Percentiles rank a stretch among this genome's conserved stretches.
Evolutionary conservation across 2,888 invertebrate genomes (phyloP).

Genomic region (Dryadula phaetusa): DNA sequence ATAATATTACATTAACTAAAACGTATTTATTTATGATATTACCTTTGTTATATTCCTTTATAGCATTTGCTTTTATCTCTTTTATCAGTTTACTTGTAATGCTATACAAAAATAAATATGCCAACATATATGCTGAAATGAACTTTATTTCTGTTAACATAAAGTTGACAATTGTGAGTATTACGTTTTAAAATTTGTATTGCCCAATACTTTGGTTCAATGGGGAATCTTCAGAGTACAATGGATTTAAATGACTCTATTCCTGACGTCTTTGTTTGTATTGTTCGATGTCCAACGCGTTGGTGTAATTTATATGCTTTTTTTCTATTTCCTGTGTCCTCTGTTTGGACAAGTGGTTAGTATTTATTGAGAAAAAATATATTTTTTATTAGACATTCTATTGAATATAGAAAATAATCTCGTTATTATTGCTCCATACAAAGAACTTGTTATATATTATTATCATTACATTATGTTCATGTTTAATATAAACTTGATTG

Average conservation of each 20-base stretch:
- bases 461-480: not conserved
- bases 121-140: constrained; percentile 36
- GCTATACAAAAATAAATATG: constrained; percentile 48
- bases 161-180: constrained; percentile 29
- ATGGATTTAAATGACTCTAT: constrained; percentile 81
- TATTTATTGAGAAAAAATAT: constrained; percentile 30
- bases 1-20: constrained; percentile 28
- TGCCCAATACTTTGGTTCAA: constrained; percentile 57
- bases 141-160: constrained; percentile 47
- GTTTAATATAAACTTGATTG: too few relatives aligned
- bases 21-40: constrained; percentile 63
- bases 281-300: constrained; percentile 63
- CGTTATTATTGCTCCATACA: not conserved
- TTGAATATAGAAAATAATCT: not conserved
- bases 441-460: not conserved
- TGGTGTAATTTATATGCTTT: constrained; percentile 69
- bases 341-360: constrained; percentile 74
- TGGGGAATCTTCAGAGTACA: constrained; percentile 70
- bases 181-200: constrained; percentile 43
- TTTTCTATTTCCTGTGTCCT: constrained; percentile 57
- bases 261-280: constrained; percentile 68
- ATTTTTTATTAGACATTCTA: not conserved
- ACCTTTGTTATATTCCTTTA: constrained; percentile 75
- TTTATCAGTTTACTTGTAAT: constrained; percentile 74
- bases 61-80: constrained; percentile 70